Base-by-base conservation (phyloP, 2,113 vertebrate genomes). In the Axis porcinus region DNA sequence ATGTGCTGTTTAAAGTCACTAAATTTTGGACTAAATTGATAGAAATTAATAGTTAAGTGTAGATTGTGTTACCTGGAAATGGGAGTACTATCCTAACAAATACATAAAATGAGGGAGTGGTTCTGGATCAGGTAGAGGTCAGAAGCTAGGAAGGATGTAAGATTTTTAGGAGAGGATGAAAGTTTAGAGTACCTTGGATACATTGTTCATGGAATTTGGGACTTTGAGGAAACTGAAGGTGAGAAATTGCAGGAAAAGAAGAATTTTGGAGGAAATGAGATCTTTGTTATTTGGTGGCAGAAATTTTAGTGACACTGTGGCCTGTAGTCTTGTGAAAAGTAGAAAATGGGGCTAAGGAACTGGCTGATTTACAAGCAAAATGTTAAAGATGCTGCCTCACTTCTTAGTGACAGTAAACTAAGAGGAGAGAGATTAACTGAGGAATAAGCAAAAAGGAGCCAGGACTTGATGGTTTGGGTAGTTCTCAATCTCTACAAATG, bases 351-450 rank as follows among this genome's bases (percentile, higher is more conserved):
- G 16, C 40, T 50, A 79, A 47, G 28, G 43, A 25, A 70, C 2
- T 45, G 33, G 52, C 25, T 79, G 40, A 91, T 70, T 79, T 87
- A 30, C 8, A 89, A 57, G 50, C 21, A 82, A 17, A 67, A 19
- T 47, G 9, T 47, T 78, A 50, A 55, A 57, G 43, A 78, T 74
- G 11, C 11, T 87, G n/a, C 16, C 55, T 94, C 13, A 1, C 76
- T 95, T 96, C 36, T 47, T 96, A 55, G 47, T 91, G 43, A 55
- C 15, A 86, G 25, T 54, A 55, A 98, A 78, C 15, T 94, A 76
- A 94, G 47, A 91, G 23, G 12, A 87, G 9, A 81, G 70, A 88
- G 30, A 79, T 0, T 58, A 60, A 70, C 43, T n/a, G n/a, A 62
- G 55, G 16, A 30, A 60, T 64, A 30, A 94, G 40, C 6, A 27